Evolutionary conservation across 2,797 vertebrate species (phyloP), one percentile per base, ranked within the genome.

Genomic region (Spinus olivaceus): DNA sequence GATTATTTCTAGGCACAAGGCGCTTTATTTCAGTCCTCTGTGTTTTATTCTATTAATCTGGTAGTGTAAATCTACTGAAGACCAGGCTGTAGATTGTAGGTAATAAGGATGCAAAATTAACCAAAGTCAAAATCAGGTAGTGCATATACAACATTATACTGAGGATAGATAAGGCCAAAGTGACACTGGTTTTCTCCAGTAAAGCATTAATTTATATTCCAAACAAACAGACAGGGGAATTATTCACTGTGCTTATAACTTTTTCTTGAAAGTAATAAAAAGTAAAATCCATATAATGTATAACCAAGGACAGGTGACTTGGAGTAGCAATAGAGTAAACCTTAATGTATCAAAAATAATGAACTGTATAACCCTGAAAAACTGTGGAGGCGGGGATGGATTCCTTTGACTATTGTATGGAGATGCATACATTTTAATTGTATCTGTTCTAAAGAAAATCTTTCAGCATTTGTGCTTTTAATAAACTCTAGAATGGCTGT

Each of bases 61-160:
- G 23, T 42, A 41, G 16, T 51, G 25, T 90, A 90, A 90, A 94
- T 91, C 57, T 86, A 30, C 50, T 44, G 61, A 79, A 81, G 53
- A 81, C 25, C 33, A 72, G 57, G 59, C 22, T 81, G 42, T 59
- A 86, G n/a, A 72, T 32, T 71, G 42, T 33, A 59, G 25, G 28
- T 74, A 77, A 74, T 83, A 91, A 78, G 41, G 32, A 72, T 79
- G 27, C 16, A 91, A 92, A 94, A 91, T 44, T 39, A 91, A 88
- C 41, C 16, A 27, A 82, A 92, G 49, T 74, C 42, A 85, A 63
- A 94, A 49, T 12, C 14, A 56, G 7, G 32, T 44, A 74, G 33
- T 59, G 28, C 13, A 57, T 51, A 41, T 71, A 57, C 37, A 72
- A 41, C 28, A n/a, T 0, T 2, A 41, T 60, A 54, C 11, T 15